Conservation (phyloP, 2,797 vertebrate genomes). For the Amazona finschi region DNA sequence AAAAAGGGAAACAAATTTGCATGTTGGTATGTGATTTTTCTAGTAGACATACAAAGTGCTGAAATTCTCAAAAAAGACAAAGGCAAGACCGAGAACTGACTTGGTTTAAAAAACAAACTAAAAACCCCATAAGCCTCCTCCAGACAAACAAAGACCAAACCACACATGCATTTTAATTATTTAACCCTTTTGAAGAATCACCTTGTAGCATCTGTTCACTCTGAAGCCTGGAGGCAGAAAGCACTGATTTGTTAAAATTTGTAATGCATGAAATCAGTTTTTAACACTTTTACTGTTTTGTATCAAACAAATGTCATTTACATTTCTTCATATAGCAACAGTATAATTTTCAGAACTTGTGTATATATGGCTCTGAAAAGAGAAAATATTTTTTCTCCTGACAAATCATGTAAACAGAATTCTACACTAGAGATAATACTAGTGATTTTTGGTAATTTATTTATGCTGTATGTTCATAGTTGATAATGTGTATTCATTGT, state of each 20-base stretch:
- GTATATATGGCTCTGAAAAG: neutral
- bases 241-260: constrained; percentile 24
- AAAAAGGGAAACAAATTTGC: neutral
- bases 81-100: neutral
- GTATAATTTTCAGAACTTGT: neutral
- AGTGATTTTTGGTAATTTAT: neutral
- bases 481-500: neutral
- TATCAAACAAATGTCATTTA: neutral
- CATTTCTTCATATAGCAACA: neutral
- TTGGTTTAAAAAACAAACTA: neutral
- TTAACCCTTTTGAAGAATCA: neutral
- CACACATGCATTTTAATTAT: neutral
- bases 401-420: neutral
- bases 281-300: neutral
- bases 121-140: neutral
- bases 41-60: neutral
- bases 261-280: neutral
- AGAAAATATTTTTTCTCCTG: neutral
- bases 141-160: neutral
- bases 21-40: neutral
- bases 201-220: constrained; percentile 8
- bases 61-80: neutral
- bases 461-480: neutral
- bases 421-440: neutral
- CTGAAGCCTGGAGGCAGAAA: neutral